Evolutionary conservation across 2,113 vertebrate species (phyloP).

Genomic region (Dryoscopus gambensis): DNA sequence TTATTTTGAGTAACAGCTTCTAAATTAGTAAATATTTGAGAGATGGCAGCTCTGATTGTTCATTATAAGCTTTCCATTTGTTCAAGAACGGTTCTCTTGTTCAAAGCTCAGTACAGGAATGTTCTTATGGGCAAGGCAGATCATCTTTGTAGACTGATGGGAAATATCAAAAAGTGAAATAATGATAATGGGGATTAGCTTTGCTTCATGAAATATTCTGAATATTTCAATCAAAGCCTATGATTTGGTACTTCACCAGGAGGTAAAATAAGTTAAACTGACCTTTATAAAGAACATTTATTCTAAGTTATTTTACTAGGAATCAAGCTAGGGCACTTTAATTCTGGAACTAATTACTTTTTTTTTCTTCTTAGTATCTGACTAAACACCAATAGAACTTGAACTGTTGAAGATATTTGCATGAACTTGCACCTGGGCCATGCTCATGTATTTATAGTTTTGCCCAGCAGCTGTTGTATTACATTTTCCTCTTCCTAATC

Average conservation of each 20-base stretch:
- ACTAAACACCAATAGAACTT: slow-evolving; percentile 62
- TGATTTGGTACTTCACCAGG: neutral
- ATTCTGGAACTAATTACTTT: slow-evolving; percentile 42
- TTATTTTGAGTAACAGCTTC: neutral
- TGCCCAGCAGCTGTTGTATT: slow-evolving; percentile 54
- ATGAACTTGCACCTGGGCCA: slow-evolving; percentile 71
- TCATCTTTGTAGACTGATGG: neutral
- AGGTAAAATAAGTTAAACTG: slow-evolving; percentile 47
- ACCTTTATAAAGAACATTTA: slow-evolving; percentile 56
- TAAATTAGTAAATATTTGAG: neutral
- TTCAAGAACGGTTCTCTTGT: neutral
- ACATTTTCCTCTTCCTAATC: slow-evolving; percentile 54
- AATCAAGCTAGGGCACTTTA: slow-evolving; percentile 72
- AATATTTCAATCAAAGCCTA: neutral
- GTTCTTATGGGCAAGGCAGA: neutral
- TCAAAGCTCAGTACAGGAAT: neutral
- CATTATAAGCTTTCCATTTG: neutral
- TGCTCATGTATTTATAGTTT: slow-evolving; percentile 65
- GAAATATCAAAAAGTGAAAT: neutral
- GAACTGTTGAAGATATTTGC: slow-evolving; percentile 72
- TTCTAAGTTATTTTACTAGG: slow-evolving; percentile 59
- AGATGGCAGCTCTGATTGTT: neutral
- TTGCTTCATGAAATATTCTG: neutral
- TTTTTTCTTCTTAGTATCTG: slow-evolving; percentile 17
- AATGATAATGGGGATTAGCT: neutral